Evolutionary conservation across 2,797 vertebrate species (phyloP).

Genomic region (Gallirallus australis): DNA sequence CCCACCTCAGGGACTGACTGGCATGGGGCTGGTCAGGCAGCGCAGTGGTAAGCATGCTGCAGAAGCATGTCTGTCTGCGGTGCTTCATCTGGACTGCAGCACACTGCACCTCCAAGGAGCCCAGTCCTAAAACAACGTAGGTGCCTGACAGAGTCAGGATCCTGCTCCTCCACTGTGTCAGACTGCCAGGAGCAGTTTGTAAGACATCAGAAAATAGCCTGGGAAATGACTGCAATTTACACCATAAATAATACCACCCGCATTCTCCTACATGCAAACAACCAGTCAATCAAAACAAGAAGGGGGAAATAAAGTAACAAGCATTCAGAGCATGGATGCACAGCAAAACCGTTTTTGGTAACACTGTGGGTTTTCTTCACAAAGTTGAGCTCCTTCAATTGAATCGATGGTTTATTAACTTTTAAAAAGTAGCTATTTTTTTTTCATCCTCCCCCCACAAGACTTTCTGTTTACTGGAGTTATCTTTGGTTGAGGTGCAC

Average conservation of each 20-base stretch:
- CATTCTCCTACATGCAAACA: background rate
- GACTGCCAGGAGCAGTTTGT: background rate
- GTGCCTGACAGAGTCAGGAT: background rate
- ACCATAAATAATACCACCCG: background rate
- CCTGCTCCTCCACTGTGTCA: background rate
- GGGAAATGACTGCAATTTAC: background rate
- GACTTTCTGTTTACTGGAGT: background rate
- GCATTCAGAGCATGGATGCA: background rate
- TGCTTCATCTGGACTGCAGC: background rate
- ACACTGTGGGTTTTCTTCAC: background rate
- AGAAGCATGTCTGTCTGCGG: rapidly evolving
- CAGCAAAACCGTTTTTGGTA: background rate
- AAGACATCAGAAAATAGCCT: background rate
- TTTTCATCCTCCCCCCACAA: background rate
- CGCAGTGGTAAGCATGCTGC: rapidly evolving
- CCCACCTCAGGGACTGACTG: rapidly evolving
- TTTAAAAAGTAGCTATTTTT: background rate
- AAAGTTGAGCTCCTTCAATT: background rate
- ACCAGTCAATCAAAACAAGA: rapidly evolving
- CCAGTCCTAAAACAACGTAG: no score
- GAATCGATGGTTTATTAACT: background rate
- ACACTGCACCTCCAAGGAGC: background rate
- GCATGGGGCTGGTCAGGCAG: no score
- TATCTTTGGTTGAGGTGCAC: background rate
- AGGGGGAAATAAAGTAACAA: background rate